Evolutionary conservation across 2,113 vertebrate genomes (phyloP).

Genomic region (Thalassoma bifasciatum): DNA sequence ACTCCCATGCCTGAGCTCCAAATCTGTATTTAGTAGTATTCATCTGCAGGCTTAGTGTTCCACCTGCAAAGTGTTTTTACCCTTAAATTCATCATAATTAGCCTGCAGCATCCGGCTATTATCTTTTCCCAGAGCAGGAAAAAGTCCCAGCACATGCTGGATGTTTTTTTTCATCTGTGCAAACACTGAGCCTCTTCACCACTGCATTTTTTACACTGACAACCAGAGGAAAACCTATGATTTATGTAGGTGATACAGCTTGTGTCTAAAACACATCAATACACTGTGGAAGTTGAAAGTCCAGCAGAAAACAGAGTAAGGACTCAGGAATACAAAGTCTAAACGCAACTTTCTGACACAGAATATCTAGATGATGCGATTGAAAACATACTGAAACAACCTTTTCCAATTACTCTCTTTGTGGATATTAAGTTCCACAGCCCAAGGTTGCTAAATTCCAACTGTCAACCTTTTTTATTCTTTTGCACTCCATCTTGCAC

Average conservation of each 20-base stretch:
- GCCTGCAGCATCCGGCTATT: background rate
- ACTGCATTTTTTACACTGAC: background rate
- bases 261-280: background rate
- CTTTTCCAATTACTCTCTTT: too few relatives aligned
- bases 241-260: background rate
- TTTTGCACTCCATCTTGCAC: too few relatives aligned
- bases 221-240: background rate
- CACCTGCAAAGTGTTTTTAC: background rate
- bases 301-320: background rate
- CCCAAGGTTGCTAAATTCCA: too few relatives aligned
- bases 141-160: background rate
- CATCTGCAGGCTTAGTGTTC: background rate
- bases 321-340: background rate
- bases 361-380: background rate
- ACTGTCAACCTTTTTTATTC: too few relatives aligned
- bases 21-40: slow-evolving; percentile 24
- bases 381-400: background rate
- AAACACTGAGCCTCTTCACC: background rate
- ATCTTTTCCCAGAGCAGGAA: background rate
- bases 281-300: background rate
- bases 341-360: background rate
- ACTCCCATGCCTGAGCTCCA: background rate
- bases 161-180: background rate
- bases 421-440: too few relatives aligned
- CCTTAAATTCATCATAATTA: slow-evolving; percentile 24